phyloP scores from a whole-genome alignment of 2,113 vertebrate species.

The Pseudorasbora parva region DNA sequence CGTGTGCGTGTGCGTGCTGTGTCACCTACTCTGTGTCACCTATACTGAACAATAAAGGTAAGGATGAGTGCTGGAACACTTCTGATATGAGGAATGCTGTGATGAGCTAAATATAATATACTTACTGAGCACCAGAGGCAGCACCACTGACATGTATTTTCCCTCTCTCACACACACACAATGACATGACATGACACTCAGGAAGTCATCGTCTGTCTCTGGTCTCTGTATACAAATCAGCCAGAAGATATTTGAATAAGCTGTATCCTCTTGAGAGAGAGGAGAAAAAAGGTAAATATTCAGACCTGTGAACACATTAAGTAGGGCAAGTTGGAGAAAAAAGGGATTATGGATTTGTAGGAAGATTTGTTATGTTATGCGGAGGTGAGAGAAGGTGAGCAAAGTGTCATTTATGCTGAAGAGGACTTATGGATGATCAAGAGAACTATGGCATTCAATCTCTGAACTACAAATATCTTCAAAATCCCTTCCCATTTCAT shows the following conservation, averaged over 20 bases:
- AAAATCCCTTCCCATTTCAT: slow-evolving; percentile 19
- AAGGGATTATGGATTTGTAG: slow-evolving; percentile 1
- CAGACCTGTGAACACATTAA: not conserved
- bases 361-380: not conserved
- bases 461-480: slow-evolving; percentile 32
- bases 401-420: not conserved
- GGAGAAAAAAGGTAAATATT: not conserved
- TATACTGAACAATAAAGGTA: not conserved
- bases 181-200: not conserved
- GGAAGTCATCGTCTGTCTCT: slow-evolving; percentile 26
- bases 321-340: slow-evolving; percentile 2
- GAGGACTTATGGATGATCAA: not conserved
- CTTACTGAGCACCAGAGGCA: slow-evolving; percentile 12
- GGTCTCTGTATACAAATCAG: slow-evolving; percentile 34
- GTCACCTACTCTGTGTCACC: not conserved
- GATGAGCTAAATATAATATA: slow-evolving; percentile 47
- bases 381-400: not conserved
- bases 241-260: slow-evolving; percentile 33
- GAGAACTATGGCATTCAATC: not conserved
- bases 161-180: not conserved
- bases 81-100: not conserved
- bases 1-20: too few species aligned
- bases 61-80: not conserved
- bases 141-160: slow-evolving; percentile 8
- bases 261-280: slow-evolving; percentile 7